Evolutionary conservation across 2,797 vertebrate species (phyloP).

Genomic region (Malurus leucopterus): DNA sequence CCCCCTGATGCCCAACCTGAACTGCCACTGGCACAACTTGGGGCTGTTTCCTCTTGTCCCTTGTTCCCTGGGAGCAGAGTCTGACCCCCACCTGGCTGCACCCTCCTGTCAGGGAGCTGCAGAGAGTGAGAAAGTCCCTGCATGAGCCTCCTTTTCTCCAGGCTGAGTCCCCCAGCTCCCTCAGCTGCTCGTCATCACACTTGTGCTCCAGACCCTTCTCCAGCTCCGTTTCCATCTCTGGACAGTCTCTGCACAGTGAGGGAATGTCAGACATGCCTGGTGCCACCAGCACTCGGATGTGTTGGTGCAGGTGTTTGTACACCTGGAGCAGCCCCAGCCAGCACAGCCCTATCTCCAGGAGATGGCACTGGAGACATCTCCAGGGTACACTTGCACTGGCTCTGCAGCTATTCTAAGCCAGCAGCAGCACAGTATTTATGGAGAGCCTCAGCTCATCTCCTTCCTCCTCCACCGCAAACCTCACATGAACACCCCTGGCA

Average conservation of each 20-base stretch:
- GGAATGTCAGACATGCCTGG: fast-evolving
- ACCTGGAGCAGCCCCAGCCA: neutral
- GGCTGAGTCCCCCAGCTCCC: neutral
- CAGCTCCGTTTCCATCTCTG: neutral
- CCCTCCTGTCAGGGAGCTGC: neutral
- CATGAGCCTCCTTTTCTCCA: neutral
- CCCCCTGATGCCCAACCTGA: neutral
- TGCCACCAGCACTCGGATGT: fast-evolving
- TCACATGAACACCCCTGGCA: neutral
- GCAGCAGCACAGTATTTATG: neutral
- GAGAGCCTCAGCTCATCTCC: neutral
- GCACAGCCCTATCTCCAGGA: neutral
- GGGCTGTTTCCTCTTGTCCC: neutral
- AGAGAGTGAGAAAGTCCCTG: fast-evolving
- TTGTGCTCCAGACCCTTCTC: neutral
- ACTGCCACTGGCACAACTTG: fast-evolving
- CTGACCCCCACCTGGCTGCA: fast-evolving
- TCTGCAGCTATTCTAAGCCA: neutral
- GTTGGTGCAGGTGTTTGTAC: neutral
- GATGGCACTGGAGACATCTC: neutral
- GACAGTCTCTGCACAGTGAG: fast-evolving
- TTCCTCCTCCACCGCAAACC: neutral
- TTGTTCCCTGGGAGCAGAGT: neutral
- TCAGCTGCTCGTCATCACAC: neutral
- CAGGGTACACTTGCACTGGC: neutral